These are phyloP conservation scores for Vulpes lagopus DNA, from an alignment of 2,113 vertebrate species.

Conservation along the genomic window DNA sequence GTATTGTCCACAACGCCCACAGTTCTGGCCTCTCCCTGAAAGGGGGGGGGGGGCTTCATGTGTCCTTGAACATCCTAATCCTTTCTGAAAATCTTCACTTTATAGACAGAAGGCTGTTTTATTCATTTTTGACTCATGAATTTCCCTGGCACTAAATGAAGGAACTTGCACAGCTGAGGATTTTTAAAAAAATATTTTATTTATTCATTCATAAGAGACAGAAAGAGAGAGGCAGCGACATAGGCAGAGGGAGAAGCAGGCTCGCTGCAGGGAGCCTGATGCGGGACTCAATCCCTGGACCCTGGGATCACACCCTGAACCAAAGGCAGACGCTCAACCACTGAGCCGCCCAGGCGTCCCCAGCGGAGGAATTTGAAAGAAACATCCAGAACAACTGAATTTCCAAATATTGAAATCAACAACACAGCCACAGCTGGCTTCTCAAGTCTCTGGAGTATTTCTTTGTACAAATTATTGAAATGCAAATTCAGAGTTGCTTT, in stretches of 20 bases:
- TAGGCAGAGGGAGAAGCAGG: too few relatives aligned
- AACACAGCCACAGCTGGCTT: fast-evolving
- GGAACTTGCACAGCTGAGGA: neutral
- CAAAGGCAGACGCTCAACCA: too few relatives aligned
- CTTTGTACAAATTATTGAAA: neutral
- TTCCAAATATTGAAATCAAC: fast-evolving
- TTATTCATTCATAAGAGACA: too few relatives aligned
- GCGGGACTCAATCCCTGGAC: too few relatives aligned
- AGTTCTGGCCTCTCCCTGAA: fast-evolving
- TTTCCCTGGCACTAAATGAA: neutral
- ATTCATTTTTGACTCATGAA: too few relatives aligned
- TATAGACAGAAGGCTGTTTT: neutral
- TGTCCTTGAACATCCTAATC: fast-evolving
- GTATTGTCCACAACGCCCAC: fast-evolving
- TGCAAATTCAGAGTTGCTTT: too few relatives aligned
- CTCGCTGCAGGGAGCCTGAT: too few relatives aligned
- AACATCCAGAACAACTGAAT: neutral
- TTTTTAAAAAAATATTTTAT: neutral
- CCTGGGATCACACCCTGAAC: too few relatives aligned
- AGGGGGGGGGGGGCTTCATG: fast-evolving
- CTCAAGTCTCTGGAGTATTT: fast-evolving
- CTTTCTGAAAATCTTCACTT: neutral
- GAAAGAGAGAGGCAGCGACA: too few relatives aligned
- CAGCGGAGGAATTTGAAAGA: neutral
- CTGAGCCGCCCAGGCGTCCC: too few relatives aligned